Evolutionary conservation across 2,888 invertebrate genomes (phyloP).

Genomic region (Hyppa rectilinea): DNA sequence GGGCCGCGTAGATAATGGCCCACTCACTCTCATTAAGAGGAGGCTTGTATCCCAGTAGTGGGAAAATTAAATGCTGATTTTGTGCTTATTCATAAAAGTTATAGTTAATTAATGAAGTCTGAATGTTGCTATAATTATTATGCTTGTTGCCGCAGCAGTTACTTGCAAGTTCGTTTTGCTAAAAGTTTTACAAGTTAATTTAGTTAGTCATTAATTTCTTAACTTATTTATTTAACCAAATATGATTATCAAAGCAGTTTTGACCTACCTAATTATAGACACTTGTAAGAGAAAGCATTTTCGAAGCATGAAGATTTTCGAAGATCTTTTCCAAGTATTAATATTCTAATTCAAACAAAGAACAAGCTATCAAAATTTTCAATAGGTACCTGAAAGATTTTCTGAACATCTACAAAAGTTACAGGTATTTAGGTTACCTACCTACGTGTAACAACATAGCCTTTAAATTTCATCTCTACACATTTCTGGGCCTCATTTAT

Average conservation of each 20-base stretch:
- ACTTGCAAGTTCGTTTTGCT: not conserved
- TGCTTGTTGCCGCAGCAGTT: too few relatives aligned
- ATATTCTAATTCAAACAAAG: not conserved
- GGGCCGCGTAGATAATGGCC: too few relatives aligned
- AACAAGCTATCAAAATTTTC: not conserved
- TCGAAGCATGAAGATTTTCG: not conserved
- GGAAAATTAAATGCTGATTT: too few relatives aligned
- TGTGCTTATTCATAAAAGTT: constrained; percentile 30
- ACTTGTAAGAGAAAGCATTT: not conserved
- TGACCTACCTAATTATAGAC: not conserved
- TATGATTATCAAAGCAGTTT: not conserved
- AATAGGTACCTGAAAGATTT: not conserved
- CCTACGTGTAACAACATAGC: constrained; percentile 10
- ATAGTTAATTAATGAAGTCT: not conserved
- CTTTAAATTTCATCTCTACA: constrained; percentile 42
- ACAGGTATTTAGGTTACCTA: constrained; percentile 11
- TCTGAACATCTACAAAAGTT: constrained; percentile 15
- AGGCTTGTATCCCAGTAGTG: too few relatives aligned
- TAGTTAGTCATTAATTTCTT: not conserved
- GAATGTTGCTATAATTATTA: not conserved
- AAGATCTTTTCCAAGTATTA: not conserved
- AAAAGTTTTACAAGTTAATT: constrained; percentile 7
- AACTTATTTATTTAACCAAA: not conserved
- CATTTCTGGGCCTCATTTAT: constrained; percentile 38
- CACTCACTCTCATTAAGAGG: too few relatives aligned